phyloP scores from a whole-genome alignment of 1,140 invertebrate species.

The Drosophila insularis region DNA sequence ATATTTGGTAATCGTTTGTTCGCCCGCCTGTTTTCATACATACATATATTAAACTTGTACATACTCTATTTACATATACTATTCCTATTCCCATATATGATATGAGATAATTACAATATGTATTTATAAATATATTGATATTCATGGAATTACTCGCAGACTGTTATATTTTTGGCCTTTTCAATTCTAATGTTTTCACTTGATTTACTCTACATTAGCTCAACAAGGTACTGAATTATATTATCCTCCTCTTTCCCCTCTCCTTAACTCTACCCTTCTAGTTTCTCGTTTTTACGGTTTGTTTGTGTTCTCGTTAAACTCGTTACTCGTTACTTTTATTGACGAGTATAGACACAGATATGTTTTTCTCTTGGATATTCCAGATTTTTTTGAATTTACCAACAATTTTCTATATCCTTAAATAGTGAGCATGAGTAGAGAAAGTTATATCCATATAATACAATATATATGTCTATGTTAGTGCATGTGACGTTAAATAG shows the following conservation, averaged over 20 bases:
- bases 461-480: background rate
- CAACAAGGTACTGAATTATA: conserved; percentile 76
- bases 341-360: conserved; percentile 23
- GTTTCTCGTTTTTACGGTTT: conserved; percentile 48
- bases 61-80: conserved; percentile 16
- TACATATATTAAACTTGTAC: conserved; percentile 12
- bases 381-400: conserved; percentile 16
- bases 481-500: background rate
- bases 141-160: conserved; percentile 72
- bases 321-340: conserved; percentile 1
- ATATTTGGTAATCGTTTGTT: conserved; percentile 23
- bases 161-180: conserved; percentile 83
- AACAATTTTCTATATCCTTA: conserved; percentile 4
- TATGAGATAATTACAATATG: conserved; percentile 52
- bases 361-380: conserved; percentile 36
- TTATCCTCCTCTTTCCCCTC: conserved; percentile 56
- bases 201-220: conserved; percentile 83
- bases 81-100: conserved; percentile 13
- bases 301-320: conserved; percentile 46
- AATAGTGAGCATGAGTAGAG: conserved; percentile 2
- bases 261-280: conserved; percentile 49
- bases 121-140: conserved; percentile 51
- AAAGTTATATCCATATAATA: background rate
- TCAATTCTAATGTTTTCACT: conserved; percentile 83
- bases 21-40: conserved; percentile 42